Evolutionary conservation across 2,888 invertebrate genomes (phyloP).

Genomic region (Laspeyria flexula): DNA sequence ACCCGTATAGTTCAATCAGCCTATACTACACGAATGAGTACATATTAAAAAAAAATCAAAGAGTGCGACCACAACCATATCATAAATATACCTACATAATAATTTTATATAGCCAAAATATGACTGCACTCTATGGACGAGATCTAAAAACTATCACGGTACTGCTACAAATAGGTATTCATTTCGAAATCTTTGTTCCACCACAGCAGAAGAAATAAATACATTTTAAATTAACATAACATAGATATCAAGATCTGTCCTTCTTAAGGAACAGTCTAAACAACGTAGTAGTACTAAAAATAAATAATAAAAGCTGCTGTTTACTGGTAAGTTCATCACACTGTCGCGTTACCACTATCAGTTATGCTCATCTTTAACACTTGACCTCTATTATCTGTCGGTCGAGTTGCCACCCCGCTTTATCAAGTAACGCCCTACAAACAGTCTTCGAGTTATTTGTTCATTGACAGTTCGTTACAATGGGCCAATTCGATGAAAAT

Average conservation of each 20-base stretch:
- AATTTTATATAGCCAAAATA: too few relatives aligned
- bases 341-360: conserved; percentile 70
- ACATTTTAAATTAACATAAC: too few relatives aligned
- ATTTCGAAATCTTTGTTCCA: too few relatives aligned
- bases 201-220: too few relatives aligned
- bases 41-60: too few relatives aligned
- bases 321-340: conserved; percentile 77
- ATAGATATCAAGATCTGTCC: conserved; percentile 5
- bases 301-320: conserved; percentile 60
- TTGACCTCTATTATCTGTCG: conserved; percentile 69
- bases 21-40: too few relatives aligned
- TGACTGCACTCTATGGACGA: too few relatives aligned
- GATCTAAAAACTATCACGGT: too few relatives aligned
- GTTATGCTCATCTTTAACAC: conserved; percentile 75
- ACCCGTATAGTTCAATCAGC: too few relatives aligned
- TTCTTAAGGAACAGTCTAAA: conserved; percentile 39
- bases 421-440: conserved; percentile 67
- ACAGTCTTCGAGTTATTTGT: conserved; percentile 70
- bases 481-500: conserved; percentile 52
- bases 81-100: too few relatives aligned
- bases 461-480: conserved; percentile 63
- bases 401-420: conserved; percentile 74
- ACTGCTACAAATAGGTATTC: too few relatives aligned
- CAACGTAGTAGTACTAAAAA: conserved; percentile 47
- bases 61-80: too few relatives aligned